A percentile compares a stretch with the other conserved stretches of the same genome.
Evolutionary conservation across 2,888 invertebrate species (phyloP).

Genomic region (Nomada goodeniana): DNA sequence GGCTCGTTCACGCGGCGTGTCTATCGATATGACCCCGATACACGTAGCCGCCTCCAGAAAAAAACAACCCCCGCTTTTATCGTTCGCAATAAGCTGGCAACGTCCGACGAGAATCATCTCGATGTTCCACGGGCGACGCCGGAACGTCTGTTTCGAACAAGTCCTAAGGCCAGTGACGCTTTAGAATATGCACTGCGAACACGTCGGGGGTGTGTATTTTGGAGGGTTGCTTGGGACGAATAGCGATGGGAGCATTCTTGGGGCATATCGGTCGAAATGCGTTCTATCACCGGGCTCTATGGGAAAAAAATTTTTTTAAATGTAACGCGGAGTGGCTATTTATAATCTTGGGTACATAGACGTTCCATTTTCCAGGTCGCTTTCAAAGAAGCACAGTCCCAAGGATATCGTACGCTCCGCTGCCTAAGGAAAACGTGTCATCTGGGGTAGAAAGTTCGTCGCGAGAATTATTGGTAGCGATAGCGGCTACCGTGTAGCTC

Average conservation of each 20-base stretch:
- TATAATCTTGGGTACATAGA: conserved; percentile 53
- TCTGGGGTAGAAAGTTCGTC: conserved; percentile 43
- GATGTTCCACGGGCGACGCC: conserved; percentile 20
- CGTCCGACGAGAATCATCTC: conserved; percentile 26
- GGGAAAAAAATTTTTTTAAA: neutral
- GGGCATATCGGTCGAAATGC: neutral
- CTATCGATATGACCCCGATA: conserved; percentile 80
- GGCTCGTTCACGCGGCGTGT: conserved; percentile 66
- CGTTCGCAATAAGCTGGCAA: conserved; percentile 48
- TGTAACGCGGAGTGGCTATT: conserved; percentile 39
- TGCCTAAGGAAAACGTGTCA: conserved; percentile 57
- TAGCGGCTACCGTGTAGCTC: neutral
- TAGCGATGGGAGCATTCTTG: no score
- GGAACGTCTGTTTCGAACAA: conserved; percentile 13
- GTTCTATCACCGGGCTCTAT: conserved; percentile 38
- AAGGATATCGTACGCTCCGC: conserved; percentile 52
- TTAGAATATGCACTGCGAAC: neutral
- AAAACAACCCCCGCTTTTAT: conserved; percentile 57
- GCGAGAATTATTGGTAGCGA: conserved; percentile 28
- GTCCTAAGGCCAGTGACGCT: no score
- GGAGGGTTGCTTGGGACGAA: neutral
- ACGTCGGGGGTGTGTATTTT: no score
- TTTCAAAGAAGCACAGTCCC: conserved; percentile 56
- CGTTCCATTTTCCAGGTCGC: conserved; percentile 52
- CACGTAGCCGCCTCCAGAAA: conserved; percentile 24